phyloP scores from a whole-genome alignment of 2,113 vertebrate species.

The Melanotaenia duboulayi region DNA sequence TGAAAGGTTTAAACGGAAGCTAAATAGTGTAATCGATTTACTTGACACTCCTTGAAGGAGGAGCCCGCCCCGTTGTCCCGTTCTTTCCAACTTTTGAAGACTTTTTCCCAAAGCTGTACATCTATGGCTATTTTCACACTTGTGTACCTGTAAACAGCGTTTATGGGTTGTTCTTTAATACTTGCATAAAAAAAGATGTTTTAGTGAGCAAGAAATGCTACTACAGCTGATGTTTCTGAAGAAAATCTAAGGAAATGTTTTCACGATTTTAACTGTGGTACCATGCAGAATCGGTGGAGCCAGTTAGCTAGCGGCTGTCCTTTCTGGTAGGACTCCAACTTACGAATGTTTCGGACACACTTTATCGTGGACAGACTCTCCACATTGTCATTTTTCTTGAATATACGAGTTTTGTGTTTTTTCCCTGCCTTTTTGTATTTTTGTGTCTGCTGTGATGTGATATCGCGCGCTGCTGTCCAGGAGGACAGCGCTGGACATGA shows the following conservation, averaged over 20 bases:
- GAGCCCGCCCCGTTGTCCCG: neutral
- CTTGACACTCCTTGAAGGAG: neutral
- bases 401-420: slow-evolving; percentile 36
- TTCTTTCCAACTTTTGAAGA: slow-evolving; percentile 55
- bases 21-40: accelerated
- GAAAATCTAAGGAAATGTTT: slow-evolving; percentile 15
- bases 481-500: slow-evolving; percentile 1
- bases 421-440: neutral
- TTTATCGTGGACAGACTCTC: slow-evolving; percentile 28
- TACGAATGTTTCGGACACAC: slow-evolving; percentile 65
- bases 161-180: neutral
- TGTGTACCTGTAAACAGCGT: neutral
- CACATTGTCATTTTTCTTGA: slow-evolving; percentile 47
- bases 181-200: neutral
- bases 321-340: slow-evolving; percentile 18
- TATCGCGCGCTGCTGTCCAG: neutral
- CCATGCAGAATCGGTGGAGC: slow-evolving; percentile 27
- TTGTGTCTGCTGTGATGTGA: slow-evolving; percentile 7
- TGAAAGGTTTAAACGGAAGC: slow-evolving; percentile 34
- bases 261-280: neutral
- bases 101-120: slow-evolving; percentile 17
- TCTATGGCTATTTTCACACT: neutral
- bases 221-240: neutral
- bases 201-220: neutral
- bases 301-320: slow-evolving; percentile 61